These are phyloP conservation scores for Thaumatotibia leucotreta DNA, from an alignment of 1,140 invertebrate species.

Conservation along the genomic window DNA sequence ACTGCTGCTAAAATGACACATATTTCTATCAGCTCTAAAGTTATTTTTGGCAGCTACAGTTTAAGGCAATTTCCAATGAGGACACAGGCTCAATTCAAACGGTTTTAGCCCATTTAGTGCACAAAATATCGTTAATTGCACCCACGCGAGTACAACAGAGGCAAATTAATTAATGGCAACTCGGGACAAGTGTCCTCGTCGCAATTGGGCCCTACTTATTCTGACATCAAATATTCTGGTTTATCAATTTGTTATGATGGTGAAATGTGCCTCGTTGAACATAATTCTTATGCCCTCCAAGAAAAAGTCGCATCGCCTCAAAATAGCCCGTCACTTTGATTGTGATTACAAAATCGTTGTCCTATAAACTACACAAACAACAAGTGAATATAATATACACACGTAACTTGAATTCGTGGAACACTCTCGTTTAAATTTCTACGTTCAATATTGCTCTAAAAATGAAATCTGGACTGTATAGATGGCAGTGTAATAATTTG, in stretches of 20 bases:
- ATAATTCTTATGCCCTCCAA: background rate
- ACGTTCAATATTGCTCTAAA: background rate
- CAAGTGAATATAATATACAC: background rate
- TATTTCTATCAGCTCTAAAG: background rate
- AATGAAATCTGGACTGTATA: slow-evolving; percentile 34
- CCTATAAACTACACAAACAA: background rate
- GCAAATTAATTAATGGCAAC: no score
- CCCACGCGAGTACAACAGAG: background rate
- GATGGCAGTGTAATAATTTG: slow-evolving; percentile 8
- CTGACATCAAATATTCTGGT: background rate
- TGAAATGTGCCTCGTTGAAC: background rate
- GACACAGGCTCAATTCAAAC: background rate
- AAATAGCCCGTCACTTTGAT: background rate
- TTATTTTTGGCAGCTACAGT: background rate
- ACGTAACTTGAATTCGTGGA: background rate
- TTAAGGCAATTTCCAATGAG: background rate
- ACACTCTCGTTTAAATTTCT: background rate
- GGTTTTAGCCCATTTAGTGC: background rate
- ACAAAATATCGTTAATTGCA: background rate
- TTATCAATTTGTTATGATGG: background rate
- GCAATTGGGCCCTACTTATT: no score
- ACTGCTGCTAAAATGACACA: background rate
- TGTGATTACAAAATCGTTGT: background rate
- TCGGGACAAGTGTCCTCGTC: no score
- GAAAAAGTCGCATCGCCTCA: no score